Conservation (phyloP, 2,888 invertebrate species). For the Sinodicranocentrus sp. region DNA sequence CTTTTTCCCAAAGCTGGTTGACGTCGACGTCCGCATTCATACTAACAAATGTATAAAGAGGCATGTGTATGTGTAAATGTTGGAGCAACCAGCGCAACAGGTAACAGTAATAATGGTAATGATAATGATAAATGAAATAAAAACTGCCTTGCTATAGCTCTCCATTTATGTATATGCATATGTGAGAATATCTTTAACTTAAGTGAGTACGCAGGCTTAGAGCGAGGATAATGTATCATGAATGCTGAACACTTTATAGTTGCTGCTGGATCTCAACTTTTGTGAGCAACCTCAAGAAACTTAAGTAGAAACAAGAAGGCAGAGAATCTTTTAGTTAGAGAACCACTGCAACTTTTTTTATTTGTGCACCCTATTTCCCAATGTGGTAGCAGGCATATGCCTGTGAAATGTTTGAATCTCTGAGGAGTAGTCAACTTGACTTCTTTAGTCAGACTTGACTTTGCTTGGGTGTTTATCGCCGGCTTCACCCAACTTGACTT, state of each 20-base stretch:
- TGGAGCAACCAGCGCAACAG: constrained; percentile 13
- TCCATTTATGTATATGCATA: neutral
- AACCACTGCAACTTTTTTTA: constrained; percentile 10
- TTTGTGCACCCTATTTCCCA: neutral
- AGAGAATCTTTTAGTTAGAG: neutral
- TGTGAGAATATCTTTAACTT: neutral
- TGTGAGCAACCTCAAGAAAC: neutral
- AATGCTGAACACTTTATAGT: no score
- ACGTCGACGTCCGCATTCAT: neutral
- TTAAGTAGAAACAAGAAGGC: neutral
- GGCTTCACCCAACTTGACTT: constrained; percentile 46
- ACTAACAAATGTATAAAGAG: neutral
- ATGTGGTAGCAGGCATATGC: neutral
- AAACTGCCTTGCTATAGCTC: constrained; percentile 6
- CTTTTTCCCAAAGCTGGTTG: constrained; percentile 3
- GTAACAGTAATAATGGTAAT: constrained; percentile 30
- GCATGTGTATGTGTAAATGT: neutral
- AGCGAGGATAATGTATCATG: no score
- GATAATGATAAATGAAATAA: constrained; percentile 32
- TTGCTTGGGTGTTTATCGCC: neutral
- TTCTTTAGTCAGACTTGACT: no score
- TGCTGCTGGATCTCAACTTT: no score
- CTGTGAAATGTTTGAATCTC: no score
- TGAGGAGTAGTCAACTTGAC: no score
- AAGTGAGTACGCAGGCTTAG: no score